These are phyloP conservation scores for Anthophora plumipes DNA, from an alignment of 2,888 invertebrate genomes.

Conservation along the genomic window DNA sequence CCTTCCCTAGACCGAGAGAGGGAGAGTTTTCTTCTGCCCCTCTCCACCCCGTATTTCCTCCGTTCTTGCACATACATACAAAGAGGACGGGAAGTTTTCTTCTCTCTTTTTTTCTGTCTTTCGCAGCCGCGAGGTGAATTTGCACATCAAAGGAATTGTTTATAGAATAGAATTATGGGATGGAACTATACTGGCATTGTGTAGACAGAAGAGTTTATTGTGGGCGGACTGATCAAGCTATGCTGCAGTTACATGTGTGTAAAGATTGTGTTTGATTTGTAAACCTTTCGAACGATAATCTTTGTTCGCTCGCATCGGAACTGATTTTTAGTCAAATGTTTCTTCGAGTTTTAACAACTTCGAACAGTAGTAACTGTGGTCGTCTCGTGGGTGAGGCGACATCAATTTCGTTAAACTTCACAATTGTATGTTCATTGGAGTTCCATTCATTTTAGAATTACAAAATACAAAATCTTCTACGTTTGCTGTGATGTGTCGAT, in stretches of 20 bases:
- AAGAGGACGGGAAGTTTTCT: neutral
- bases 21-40: neutral
- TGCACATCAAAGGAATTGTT: constrained; percentile 10
- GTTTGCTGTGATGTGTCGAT: no score
- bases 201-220: neutral
- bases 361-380: no score
- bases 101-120: no score
- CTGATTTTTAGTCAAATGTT: neutral
- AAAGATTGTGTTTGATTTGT: neutral
- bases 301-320: no score
- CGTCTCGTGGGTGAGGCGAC: no score
- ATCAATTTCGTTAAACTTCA: no score
- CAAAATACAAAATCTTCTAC: no score
- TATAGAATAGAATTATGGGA: neutral
- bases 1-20: no score
- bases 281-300: neutral
- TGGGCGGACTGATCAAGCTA: neutral
- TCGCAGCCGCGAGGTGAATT: constrained; percentile 12
- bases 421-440: no score
- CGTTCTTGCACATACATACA: neutral
- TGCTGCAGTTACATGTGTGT: neutral
- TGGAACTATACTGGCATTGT: constrained; percentile 25
- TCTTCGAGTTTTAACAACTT: neutral
- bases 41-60: neutral
- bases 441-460: no score